These are phyloP conservation scores for Psix sp. DNA, from an alignment of 1,140 invertebrate species.

Conservation along the genomic window DNA sequence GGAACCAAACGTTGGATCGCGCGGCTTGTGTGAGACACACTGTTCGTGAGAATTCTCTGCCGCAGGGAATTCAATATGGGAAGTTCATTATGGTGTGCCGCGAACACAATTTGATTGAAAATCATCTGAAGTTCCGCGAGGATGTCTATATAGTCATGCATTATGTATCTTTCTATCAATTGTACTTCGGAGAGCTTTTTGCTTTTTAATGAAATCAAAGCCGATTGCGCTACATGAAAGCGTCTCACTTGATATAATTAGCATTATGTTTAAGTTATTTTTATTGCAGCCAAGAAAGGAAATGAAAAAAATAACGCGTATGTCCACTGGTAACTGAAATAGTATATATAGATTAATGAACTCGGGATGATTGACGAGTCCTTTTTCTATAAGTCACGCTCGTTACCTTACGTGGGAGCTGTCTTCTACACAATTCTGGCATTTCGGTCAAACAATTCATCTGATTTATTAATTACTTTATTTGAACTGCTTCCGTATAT, in stretches of 20 bases:
- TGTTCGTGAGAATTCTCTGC: slow-evolving; percentile 35
- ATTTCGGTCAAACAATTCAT: slow-evolving; percentile 8
- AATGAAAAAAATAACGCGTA: slow-evolving; percentile 7
- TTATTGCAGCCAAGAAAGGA: slow-evolving; percentile 13
- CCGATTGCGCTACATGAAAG: too few species aligned
- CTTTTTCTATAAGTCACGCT: slow-evolving; percentile 29
- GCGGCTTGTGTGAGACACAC: slow-evolving; percentile 15
- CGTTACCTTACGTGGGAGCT: slow-evolving; percentile 43
- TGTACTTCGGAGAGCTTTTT: slow-evolving; percentile 24
- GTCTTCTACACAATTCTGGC: slow-evolving; percentile 26
- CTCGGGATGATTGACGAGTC: slow-evolving; percentile 34
- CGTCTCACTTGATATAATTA: slow-evolving; percentile 5
- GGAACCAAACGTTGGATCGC: slow-evolving; percentile 23
- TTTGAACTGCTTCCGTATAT: too few species aligned
- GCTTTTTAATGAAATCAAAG: neutral
- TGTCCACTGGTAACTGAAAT: slow-evolving; percentile 26
- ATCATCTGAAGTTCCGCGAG: slow-evolving; percentile 30
- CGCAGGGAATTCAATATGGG: slow-evolving; percentile 39
- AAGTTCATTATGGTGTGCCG: slow-evolving; percentile 48
- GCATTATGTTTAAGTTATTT: slow-evolving; percentile 2
- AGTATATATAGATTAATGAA: slow-evolving; percentile 50
- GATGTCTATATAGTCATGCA: slow-evolving; percentile 15
- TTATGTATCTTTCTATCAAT: slow-evolving; percentile 25
- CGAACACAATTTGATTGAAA: slow-evolving; percentile 33
- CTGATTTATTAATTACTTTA: slow-evolving; percentile 1